Evolutionary conservation across 2,888 invertebrate genomes (phyloP), one percentile per base, ranked within the genome.

Genomic region (Ceramica pisi): DNA sequence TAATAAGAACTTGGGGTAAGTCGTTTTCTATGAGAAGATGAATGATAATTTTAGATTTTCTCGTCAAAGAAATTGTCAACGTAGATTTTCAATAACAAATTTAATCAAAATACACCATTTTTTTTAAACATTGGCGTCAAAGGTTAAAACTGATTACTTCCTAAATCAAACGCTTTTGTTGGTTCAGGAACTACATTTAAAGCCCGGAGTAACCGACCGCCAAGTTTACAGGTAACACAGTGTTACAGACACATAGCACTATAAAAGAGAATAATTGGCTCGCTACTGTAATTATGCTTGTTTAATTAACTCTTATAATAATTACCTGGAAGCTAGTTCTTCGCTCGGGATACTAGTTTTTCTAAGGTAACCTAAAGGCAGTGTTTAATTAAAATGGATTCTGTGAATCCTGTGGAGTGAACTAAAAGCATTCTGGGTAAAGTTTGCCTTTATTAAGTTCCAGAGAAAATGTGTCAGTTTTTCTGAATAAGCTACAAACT

Each of bases 231-330:
- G 65, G 81, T 82, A 87, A 83, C 83, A 82, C 89, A 89, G 88
- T 89, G 91, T 86, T 85, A 81, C 83, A 91, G 90, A 94, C 86
- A 88, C 89, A 94, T 94, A 86, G 92, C 90, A 85, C 94, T 90
- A 92, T 94, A 91, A 93, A 92, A 86, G 84, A 87, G 91, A 94
- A 87, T 92, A 90, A 94, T 92, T 89, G 85, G 78, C 87, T 81
- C 14, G 62, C 83, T 83, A 71, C 82, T 81, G 87, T 85, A 84
- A 90, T 91, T 89, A 88, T 79, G 82, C 86, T 84, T 80, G 88
- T 88, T 90, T 88, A 87, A 90, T 90, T 89, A 89, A 88, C 87
- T 80, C 65, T 75, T 74, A 59, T 71, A 76, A 75, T 73, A 71
- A 81, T 70, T 75, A 64, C 65, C 53, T 70, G 59, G 46, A 44